phyloP scores from a whole-genome alignment of 2,797 vertebrate species.

The Gephyroberyx darwinii region DNA sequence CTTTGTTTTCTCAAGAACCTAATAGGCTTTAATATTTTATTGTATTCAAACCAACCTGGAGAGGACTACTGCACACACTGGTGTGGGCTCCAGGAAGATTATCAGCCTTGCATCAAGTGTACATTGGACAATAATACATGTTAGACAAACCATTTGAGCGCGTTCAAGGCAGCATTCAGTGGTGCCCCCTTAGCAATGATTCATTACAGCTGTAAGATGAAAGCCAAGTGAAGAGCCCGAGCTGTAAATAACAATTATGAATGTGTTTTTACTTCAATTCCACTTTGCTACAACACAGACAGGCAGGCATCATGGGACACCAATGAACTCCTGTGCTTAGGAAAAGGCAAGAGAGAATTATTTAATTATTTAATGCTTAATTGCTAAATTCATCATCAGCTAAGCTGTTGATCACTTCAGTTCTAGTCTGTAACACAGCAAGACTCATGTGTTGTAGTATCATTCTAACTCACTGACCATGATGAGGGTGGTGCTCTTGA shows the following conservation, averaged over 20 bases:
- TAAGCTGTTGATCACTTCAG: too few relatives aligned
- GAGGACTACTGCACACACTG: neutral
- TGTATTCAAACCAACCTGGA: neutral
- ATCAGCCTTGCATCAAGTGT: neutral
- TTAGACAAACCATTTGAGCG: neutral
- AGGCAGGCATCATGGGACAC: neutral
- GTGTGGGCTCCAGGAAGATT: neutral
- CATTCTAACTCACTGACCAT: too few relatives aligned
- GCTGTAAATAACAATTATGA: neutral
- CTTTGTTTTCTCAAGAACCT: neutral
- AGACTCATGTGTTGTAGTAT: too few relatives aligned
- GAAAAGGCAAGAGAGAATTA: too few relatives aligned
- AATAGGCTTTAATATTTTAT: slow-evolving; percentile 1
- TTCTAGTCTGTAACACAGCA: too few relatives aligned
- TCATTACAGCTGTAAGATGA: neutral
- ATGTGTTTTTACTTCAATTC: neutral
- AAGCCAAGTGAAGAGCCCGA: neutral
- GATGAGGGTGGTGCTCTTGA: neutral
- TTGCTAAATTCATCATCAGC: too few relatives aligned
- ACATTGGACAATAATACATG: neutral
- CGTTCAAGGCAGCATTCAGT: neutral
- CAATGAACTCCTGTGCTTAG: too few relatives aligned
- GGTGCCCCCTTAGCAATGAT: neutral
- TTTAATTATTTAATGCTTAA: too few relatives aligned
- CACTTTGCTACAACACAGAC: neutral